These are phyloP conservation scores for Pantherophis alleghaniensis DNA, from an alignment of 2,797 vertebrate species.

Conservation along the genomic window DNA sequence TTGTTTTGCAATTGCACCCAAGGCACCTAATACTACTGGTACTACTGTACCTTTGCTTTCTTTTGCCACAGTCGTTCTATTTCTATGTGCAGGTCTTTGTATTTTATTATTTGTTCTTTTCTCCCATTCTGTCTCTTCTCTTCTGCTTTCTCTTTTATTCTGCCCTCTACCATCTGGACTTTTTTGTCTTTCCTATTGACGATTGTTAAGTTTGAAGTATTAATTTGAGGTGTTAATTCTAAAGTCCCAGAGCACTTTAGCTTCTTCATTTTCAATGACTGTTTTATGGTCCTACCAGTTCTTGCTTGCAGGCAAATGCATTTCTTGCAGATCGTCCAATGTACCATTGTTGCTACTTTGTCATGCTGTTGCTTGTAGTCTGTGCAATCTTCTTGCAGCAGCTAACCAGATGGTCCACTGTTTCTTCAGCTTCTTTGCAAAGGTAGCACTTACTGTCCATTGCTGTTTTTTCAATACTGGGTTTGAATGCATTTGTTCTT, in stretches of 20 bases:
- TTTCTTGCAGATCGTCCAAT: not conserved
- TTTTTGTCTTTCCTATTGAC: not conserved
- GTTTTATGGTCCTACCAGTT: not conserved
- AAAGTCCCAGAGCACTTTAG: not conserved
- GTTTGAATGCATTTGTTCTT: not conserved
- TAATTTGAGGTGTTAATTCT: not conserved
- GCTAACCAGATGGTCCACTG: not conserved
- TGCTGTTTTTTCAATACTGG: not conserved
- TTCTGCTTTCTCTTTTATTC: not conserved
- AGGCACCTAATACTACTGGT: not conserved
- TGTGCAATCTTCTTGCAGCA: not conserved
- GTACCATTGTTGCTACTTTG: not conserved
- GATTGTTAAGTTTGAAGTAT: not conserved
- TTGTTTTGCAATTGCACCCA: not conserved
- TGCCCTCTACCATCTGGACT: not conserved
- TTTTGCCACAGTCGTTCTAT: not conserved
- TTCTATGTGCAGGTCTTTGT: not conserved
- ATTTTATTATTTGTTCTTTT: not conserved
- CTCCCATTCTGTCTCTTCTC: not conserved
- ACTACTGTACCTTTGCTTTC: not conserved
- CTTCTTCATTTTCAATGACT: not conserved
- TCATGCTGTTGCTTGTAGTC: not conserved
- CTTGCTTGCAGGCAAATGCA: not conserved
- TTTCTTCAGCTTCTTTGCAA: not conserved
- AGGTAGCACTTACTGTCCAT: not conserved